Base-by-base conservation (phyloP, 2,113 vertebrate genomes). In the Rattus rattus region DNA sequence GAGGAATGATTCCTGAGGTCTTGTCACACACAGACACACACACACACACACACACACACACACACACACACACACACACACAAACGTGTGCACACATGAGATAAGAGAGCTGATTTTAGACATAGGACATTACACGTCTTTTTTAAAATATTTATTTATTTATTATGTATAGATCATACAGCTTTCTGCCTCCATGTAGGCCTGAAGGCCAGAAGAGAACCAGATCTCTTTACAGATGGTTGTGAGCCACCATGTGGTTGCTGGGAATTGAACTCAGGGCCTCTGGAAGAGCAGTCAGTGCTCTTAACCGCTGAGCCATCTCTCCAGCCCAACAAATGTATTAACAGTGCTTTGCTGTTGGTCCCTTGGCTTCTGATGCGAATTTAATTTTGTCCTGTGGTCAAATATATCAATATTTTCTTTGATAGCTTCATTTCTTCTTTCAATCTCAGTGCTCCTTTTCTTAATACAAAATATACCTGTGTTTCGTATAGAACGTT, bases 311-410 rank as follows among this genome's bases (percentile, higher is more conserved):
- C 43, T 43, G 43, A 43, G 43, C 43, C 43, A 43, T 43, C 43
- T 43, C 43, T 43, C 43, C 43, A 43, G 43, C 43, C 43, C 43
- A 43, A 43, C 43, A 77, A 97, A 91, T 65, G 36, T n/a, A 13
- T 69, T 59, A 49, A 49, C 2, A 39, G 4, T 87, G 36, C 33
- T 73, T 84, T 52, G 6, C 43, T 93, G 63, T 80, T 63, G 79
- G 33, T 75, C 43, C 89, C 80, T 70, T 87, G 59, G 72, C 47
- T 77, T 92, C 85, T 92, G 73, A 79, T 7, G 16, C 94, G 56
- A 92, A 47, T 49, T 84, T 79, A 39, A 47, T n/a, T 92, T 94
- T 92, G 43, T 92, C 92, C 52, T 90, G 39, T 75, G 49, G 52
- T 39, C 52, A 95, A 75, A 67, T 56, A 52, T 36, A 77, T 43